Conservation (phyloP, 2,113 vertebrate species). For the Muscicapa adusta region DNA sequence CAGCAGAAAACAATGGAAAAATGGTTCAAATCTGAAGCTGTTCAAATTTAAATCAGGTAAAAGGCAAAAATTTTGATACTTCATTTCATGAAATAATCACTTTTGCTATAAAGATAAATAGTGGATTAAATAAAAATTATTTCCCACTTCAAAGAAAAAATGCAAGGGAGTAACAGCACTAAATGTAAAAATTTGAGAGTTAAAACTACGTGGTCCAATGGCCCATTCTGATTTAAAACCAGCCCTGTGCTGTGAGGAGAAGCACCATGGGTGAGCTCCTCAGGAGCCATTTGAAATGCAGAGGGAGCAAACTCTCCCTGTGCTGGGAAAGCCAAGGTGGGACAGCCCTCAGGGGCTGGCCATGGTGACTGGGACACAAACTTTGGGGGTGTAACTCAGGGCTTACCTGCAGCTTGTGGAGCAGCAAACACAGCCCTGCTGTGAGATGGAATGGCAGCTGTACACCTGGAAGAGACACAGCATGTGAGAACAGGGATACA, state of each 20-base stretch:
- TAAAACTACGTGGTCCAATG: background rate
- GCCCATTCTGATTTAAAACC: background rate
- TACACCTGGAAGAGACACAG: slow-evolving; percentile 2
- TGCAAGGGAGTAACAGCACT: background rate
- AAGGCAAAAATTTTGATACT: background rate
- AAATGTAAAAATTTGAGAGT: background rate
- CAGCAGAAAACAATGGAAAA: background rate
- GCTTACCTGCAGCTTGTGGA: background rate
- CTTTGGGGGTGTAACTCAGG: background rate
- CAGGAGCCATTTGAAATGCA: background rate
- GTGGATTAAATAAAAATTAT: background rate
- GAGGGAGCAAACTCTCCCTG: rapidly evolving
- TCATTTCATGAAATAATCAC: background rate
- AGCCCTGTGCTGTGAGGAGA: background rate
- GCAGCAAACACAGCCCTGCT: background rate
- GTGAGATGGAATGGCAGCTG: background rate
- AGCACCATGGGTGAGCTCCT: background rate
- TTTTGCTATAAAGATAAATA: background rate
- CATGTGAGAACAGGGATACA: background rate
- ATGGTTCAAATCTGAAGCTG: background rate
- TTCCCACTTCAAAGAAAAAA: background rate
- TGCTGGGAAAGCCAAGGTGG: rapidly evolving
- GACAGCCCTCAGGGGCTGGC: rapidly evolving
- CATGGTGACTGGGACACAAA: background rate
- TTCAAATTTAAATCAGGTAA: background rate